Base-by-base conservation (phyloP, 2,888 invertebrate genomes). In the Drosophila limbata region DNA sequence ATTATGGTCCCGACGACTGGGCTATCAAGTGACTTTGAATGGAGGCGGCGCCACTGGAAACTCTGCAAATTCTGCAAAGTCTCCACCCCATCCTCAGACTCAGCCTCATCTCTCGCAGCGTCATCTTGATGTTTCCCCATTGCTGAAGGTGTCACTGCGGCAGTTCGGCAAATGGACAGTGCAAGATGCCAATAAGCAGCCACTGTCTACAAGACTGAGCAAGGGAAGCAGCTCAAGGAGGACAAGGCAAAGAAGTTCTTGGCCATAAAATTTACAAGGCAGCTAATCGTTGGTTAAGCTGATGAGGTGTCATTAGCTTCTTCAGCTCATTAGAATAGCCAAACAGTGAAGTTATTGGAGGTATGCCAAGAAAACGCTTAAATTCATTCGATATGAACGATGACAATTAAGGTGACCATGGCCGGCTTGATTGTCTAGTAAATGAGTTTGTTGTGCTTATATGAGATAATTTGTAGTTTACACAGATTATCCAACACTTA, bases 11-110 rank as follows among this genome's bases (percentile, higher is more conserved):
- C 79, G 76, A 68, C 80, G 73, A 67, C 79, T 78, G 44, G 56
- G 68, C 83, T 74, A 83, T 85, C 76, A 81, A 84, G 81, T 83
- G 81, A 85, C 83, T 83, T 79, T 81, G 79, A 81, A 84, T 84
- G 79, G 79, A 84, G 83, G 81, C 76, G 84, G 84, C 83, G 84
- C 84, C 84, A 81, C 70, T 47, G 56, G 42, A 51, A 60, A 50
- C 57, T 52, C 35, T 59, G 25, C 63, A 42, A 25, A 39, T 48
- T 21, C 51, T 17, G 15, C 51, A 37, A n/a, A n/a, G 15, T 44
- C 45, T 10, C 37, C 33, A 5, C 17, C 19, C 33, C 50, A 50
- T 13, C 19, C 19, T 13, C 48, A 50, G 1, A 15, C 33, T 2
- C 48, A 31, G 5, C 5, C n/a, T 13, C 39, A 9, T 6, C 2